These are phyloP conservation scores for Omphaloscelis lunosa DNA, from an alignment of 2,888 invertebrate genomes.

Conservation along the genomic window DNA sequence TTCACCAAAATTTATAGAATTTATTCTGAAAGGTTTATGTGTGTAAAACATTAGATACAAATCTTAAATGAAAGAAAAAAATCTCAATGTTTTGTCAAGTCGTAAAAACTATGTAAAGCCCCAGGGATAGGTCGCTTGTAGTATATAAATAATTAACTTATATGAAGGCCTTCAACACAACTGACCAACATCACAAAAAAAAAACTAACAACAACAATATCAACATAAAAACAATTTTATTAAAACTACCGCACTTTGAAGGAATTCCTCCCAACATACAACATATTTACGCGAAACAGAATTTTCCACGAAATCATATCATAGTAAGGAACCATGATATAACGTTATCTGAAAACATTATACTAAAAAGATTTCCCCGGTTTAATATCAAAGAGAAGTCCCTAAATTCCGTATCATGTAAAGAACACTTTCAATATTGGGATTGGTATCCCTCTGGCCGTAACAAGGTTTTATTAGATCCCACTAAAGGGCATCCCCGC, in stretches of 20 bases:
- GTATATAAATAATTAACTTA: not conserved
- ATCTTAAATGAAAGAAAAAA: too few relatives aligned
- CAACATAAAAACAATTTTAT: slow-evolving; percentile 28
- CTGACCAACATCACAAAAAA: not conserved
- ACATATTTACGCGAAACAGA: slow-evolving; percentile 59
- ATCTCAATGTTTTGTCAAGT: too few relatives aligned
- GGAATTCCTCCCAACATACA: slow-evolving; percentile 19
- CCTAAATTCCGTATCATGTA: slow-evolving; percentile 91
- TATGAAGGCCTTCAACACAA: not conserved
- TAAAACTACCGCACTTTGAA: slow-evolving; percentile 15
- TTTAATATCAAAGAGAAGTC: slow-evolving; percentile 90
- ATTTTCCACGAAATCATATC: slow-evolving; percentile 65
- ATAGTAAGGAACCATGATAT: slow-evolving; percentile 70
- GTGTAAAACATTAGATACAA: too few relatives aligned
- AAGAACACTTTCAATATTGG: slow-evolving; percentile 91
- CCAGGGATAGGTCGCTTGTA: too few relatives aligned
- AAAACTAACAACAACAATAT: not conserved
- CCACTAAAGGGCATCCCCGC: slow-evolving; percentile 90
- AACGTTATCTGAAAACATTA: slow-evolving; percentile 78
- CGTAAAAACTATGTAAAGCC: too few relatives aligned
- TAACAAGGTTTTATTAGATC: slow-evolving; percentile 91
- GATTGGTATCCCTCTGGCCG: slow-evolving; percentile 91
- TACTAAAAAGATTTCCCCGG: slow-evolving; percentile 86
- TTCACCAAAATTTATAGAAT: too few relatives aligned
- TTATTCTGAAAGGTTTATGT: too few relatives aligned